A percentile compares a stretch with the other conserved stretches of the same genome.
Evolutionary conservation across 2,888 invertebrate genomes (phyloP).

Genomic region (Tethea ocularis): DNA sequence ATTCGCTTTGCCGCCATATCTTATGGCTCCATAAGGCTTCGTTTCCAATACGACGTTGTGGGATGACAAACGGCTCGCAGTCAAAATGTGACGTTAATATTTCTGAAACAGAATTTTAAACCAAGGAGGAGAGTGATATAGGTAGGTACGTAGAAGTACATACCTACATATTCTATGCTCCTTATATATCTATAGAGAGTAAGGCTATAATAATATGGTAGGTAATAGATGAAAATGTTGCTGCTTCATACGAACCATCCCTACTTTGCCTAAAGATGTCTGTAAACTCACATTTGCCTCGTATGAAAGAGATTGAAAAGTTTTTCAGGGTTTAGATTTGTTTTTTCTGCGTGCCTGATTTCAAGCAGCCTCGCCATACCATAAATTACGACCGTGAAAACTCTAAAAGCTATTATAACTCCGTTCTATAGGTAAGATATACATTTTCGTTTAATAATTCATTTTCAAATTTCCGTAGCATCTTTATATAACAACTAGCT

Average conservation of each 20-base stretch:
- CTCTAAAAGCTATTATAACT: constrained; percentile 48
- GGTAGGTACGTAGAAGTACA: background rate
- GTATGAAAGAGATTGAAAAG: constrained; percentile 53
- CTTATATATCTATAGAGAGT: constrained; percentile 6
- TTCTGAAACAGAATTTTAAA: constrained; percentile 39
- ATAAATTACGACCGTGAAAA: constrained; percentile 63
- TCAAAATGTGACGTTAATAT: constrained; percentile 56
- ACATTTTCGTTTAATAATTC: background rate
- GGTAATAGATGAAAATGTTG: constrained; percentile 24
- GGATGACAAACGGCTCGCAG: constrained; percentile 63
- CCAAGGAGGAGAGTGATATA: constrained; percentile 17
- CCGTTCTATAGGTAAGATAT: background rate
- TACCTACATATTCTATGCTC: constrained; percentile 4
- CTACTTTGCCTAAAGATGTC: constrained; percentile 42
- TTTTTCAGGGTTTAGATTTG: constrained; percentile 54
- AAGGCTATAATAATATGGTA: constrained; percentile 18
- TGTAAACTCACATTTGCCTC: constrained; percentile 41
- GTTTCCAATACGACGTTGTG: constrained; percentile 63
- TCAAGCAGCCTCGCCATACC: constrained; percentile 47
- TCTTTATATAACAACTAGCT: too few species aligned
- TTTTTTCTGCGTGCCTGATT: constrained; percentile 61
- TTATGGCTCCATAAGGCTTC: constrained; percentile 60
- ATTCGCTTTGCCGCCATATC: constrained; percentile 60
- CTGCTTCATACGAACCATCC: constrained; percentile 29
- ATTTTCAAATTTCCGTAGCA: background rate